phyloP scores from a whole-genome alignment of 2,113 vertebrate species.

The Mormyrus iriodes region DNA sequence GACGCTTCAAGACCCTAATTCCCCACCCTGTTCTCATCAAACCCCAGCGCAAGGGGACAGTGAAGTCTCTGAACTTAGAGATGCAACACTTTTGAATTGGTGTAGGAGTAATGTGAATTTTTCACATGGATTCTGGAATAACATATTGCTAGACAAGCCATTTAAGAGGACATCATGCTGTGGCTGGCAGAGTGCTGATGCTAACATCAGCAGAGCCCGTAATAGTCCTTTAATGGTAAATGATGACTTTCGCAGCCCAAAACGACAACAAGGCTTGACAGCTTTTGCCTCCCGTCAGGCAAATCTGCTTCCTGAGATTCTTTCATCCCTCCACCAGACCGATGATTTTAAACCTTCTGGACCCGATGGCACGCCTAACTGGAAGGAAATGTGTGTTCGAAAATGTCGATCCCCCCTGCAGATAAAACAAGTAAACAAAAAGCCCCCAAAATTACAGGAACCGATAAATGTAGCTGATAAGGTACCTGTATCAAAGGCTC shows the following conservation, averaged over 20 bases:
- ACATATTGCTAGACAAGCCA: not conserved
- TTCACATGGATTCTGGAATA: not conserved
- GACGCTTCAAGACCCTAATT: not conserved
- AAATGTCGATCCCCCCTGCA: conserved; percentile 50
- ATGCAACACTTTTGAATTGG: not conserved
- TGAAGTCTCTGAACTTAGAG: not conserved
- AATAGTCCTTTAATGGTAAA: not conserved
- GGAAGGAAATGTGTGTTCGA: conserved; percentile 33
- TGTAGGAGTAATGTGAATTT: not conserved
- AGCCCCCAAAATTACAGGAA: not conserved
- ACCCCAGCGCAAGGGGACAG: not conserved
- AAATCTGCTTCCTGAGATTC: not conserved
- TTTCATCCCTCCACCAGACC: not conserved
- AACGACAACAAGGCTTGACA: conserved; percentile 8
- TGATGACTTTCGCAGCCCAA: not conserved
- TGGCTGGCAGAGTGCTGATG: not conserved
- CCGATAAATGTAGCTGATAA: not conserved
- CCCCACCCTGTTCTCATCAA: not conserved
- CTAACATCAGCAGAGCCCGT: not conserved
- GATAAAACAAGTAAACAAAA: not conserved
- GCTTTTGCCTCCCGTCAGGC: not conserved
- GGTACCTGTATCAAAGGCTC: not conserved
- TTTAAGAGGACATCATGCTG: not conserved
- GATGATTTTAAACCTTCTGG: not conserved
- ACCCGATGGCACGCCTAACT: not conserved